Percentiles rank a stretch among this genome's conserved stretches.
Conservation (phyloP, 1,140 invertebrate genomes). For the Popillia japonica region DNA sequence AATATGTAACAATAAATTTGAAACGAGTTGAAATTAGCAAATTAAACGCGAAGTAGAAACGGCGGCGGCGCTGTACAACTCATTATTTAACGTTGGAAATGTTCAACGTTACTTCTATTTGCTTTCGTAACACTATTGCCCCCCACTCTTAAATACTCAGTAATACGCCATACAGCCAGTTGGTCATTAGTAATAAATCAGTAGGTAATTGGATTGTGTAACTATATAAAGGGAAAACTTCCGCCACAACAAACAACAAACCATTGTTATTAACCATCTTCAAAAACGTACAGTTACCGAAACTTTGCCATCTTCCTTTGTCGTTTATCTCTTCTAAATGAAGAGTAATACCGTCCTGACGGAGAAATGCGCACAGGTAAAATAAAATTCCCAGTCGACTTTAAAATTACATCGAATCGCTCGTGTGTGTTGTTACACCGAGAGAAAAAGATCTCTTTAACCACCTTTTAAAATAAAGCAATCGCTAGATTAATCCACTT, state of each 20-base stretch:
- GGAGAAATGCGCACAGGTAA: not conserved
- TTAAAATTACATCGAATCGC: not conserved
- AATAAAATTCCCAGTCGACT: not conserved
- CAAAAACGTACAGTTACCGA: not conserved
- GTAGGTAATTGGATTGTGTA: conserved; percentile 34
- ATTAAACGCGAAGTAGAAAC: conserved; percentile 9
- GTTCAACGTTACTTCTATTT: conserved; percentile 8
- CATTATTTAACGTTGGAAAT: conserved; percentile 35
- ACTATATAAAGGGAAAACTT: conserved; percentile 33
- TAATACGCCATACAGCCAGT: conserved; percentile 32
- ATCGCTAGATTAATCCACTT: conserved; percentile 15
- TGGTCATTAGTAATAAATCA: conserved; percentile 36
- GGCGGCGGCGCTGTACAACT: not conserved
- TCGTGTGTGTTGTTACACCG: not conserved
- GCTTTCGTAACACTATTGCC: not conserved
- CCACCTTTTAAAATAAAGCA: conserved; percentile 10
- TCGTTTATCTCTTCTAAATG: not conserved
- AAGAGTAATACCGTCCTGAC: not conserved
- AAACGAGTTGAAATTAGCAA: conserved; percentile 1
- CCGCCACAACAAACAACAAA: conserved; percentile 13
- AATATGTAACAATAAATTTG: conserved; percentile 16
- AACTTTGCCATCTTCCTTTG: not conserved
- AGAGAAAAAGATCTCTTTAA: not conserved
- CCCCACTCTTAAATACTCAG: conserved; percentile 10
- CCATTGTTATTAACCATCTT: not conserved